Conservation (phyloP, 1,140 invertebrate genomes). For the Caenorhabditis elegans region DNA sequence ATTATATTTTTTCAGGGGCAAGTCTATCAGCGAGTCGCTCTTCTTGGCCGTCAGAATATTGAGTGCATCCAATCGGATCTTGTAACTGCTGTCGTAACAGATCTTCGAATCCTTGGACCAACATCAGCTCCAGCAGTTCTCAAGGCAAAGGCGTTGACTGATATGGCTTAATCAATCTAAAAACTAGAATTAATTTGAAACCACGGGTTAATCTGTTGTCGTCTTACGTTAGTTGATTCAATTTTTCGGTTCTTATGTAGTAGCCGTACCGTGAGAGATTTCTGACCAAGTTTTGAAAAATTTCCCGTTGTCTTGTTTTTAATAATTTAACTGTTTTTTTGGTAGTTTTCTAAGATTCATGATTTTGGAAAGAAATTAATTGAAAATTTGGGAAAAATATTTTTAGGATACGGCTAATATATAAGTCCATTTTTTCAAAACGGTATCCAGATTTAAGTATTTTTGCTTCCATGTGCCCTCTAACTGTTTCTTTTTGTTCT, state of each 20-base stretch:
- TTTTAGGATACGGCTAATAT: too few species aligned
- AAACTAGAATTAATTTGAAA: neutral
- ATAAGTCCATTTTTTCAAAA: neutral
- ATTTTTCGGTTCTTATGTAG: too few species aligned
- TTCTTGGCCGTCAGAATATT: slow-evolving; percentile 29
- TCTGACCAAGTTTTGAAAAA: too few species aligned
- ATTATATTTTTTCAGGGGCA: slow-evolving; percentile 38
- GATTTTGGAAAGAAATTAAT: too few species aligned
- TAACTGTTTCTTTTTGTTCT: neutral
- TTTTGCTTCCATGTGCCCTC: neutral
- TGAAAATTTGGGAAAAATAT: too few species aligned
- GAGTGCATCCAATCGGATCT: slow-evolving; percentile 47
- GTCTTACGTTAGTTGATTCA: too few species aligned
- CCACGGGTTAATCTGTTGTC: neutral
- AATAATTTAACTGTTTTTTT: too few species aligned
- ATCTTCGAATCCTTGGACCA: slow-evolving; percentile 48
- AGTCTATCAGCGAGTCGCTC: neutral
- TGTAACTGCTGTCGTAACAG: slow-evolving; percentile 48
- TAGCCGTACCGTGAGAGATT: too few species aligned
- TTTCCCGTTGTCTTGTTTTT: too few species aligned
- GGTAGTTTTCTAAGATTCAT: too few species aligned
- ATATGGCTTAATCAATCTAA: neutral
- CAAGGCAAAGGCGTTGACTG: slow-evolving; percentile 33
- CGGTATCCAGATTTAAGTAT: neutral
- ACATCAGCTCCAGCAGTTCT: slow-evolving; percentile 51